Conservation (phyloP, 2,113 vertebrate genomes). For the Limnothrissa miodon region DNA sequence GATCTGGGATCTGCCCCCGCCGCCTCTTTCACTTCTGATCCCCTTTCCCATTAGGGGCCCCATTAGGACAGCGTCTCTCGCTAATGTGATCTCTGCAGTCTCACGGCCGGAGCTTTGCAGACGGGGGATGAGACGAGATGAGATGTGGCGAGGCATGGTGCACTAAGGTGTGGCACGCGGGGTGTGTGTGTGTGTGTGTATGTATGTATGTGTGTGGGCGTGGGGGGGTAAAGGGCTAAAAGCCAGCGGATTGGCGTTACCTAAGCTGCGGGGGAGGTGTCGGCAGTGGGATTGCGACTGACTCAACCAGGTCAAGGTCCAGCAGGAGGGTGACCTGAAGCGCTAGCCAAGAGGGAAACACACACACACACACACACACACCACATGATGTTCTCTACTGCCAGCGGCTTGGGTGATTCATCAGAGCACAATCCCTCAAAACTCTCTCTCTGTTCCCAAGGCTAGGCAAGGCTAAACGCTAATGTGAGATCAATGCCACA, state of each 20-base stretch:
- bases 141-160: slow-evolving; percentile 23
- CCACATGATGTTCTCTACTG: neutral
- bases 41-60: neutral
- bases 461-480: slow-evolving; percentile 7
- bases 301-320: slow-evolving; percentile 17
- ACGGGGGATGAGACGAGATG: neutral
- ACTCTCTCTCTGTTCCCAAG: neutral
- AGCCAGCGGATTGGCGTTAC: neutral
- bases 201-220: neutral
- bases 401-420: slow-evolving; percentile 8
- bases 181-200: no score
- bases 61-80: neutral
- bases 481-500: slow-evolving; percentile 1
- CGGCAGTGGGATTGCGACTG: neutral
- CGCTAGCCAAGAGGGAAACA: neutral
- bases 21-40: neutral
- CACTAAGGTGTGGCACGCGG: no score
- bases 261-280: neutral
- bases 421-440: neutral
- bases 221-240: neutral
- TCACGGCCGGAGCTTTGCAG: neutral
- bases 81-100: slow-evolving; percentile 5
- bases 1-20: neutral
- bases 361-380: no score
- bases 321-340: neutral